Evolutionary conservation across 2,113 vertebrate species (phyloP).

Genomic region (Limanda limanda): DNA sequence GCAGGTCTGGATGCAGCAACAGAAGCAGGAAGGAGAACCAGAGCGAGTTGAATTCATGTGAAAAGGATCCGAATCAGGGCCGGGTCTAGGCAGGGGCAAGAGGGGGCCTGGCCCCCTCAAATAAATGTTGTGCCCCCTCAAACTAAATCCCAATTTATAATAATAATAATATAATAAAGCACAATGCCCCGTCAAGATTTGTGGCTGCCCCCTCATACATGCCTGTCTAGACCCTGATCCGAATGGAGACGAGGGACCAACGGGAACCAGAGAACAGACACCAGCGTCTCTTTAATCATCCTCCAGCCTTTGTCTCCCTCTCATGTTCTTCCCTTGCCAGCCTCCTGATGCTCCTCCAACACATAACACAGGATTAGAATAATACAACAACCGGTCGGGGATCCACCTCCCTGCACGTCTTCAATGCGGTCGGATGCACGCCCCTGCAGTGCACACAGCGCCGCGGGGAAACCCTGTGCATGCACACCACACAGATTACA

Average conservation of each 20-base stretch:
- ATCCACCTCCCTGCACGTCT: conserved; percentile 16
- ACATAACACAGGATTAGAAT: background rate
- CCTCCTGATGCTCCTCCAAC: background rate
- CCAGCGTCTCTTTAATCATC: conserved; percentile 43
- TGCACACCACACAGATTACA: conserved; percentile 53
- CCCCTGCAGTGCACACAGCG: conserved; percentile 41
- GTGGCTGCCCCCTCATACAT: too few species aligned
- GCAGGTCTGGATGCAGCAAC: background rate
- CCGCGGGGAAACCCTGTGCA: conserved; percentile 46
- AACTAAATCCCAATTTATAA: too few species aligned
- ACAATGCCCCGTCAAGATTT: too few species aligned
- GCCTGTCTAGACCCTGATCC: too few species aligned
- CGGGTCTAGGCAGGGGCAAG: too few species aligned
- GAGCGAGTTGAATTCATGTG: conserved; percentile 18
- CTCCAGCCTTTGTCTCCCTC: conserved; percentile 4
- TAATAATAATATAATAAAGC: too few species aligned
- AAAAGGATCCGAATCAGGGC: conserved; percentile 8
- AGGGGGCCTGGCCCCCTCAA: too few species aligned
- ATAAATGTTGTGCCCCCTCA: too few species aligned
- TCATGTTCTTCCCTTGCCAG: conserved; percentile 8
- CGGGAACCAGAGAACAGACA: conserved; percentile 1
- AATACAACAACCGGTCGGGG: background rate
- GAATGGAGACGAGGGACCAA: conserved; percentile 10
- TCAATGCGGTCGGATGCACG: conserved; percentile 16
- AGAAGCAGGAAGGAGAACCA: background rate